Base-by-base conservation (phyloP, 2,888 invertebrate genomes). In the Conistra vaccinii region DNA sequence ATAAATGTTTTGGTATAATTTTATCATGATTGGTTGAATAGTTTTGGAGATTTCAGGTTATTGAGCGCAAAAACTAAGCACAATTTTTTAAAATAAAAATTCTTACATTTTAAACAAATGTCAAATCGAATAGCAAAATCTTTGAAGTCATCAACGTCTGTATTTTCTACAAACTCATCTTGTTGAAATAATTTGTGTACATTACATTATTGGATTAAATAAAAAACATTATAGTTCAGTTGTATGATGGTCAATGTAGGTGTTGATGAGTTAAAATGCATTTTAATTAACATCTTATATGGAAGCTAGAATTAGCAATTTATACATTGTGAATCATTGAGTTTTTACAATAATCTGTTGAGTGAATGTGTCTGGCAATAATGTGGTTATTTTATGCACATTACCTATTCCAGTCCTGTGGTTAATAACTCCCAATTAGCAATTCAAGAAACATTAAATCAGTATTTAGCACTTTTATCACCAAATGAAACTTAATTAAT, bases 401-500 rank as follows among this genome's bases (percentile, higher is more conserved):
- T 74, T 83, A 80, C 73, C 58, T 84, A 68, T 42, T 53, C 60
- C n/a, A 51, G 17, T 57, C 12, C 57, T 42, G 51, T 57, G 32
- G 55, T 63, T 14, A 67, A 69, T 71, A 53, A 51, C 61, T 63
- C 12, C 32, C 10, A 69, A 58, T 51, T 45, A 65, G 26, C 32
- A 63, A 67, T 29, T 69, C 45, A 77, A 53, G 51, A 69, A 71
- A 69, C 60, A 73, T 58, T 61, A 68, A 79, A 83, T 42, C 58
- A 76, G 65, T 73, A 69, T 57, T 69, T 42, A 71, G 60, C 69
- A 80, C 78, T 69, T 81, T 73, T 81, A 88, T 79, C 81, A 84
- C 62, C 42, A 77, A 71, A 73, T 60, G 23, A 29, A 76, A 74
- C 51, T 76, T 72, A 69, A 73, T 76, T 79, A 85, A 68, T 65